Base-by-base conservation (phyloP, 2,797 vertebrate species). In the Muscicapa striata region DNA sequence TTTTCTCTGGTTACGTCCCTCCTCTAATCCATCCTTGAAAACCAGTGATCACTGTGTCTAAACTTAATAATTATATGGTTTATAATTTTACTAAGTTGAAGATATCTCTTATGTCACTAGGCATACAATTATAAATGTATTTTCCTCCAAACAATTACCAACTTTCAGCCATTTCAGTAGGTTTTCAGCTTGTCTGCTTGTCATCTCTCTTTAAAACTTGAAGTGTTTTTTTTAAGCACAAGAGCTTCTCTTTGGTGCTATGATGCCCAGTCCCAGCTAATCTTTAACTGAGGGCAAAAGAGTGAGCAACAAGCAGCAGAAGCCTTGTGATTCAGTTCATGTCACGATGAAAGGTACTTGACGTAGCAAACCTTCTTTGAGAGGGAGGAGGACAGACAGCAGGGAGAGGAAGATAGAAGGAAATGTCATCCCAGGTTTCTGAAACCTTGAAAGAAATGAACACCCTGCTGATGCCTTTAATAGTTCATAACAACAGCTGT, bases 401-500 rank as follows among this genome's bases (percentile, higher is more conserved):
- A 66, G 62, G 78, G 57, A 48, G 40, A 78, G 66, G 30, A 63
- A 66, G 66, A 51, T 23, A 30, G 73, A 86, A 87, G 34, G 22
- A 94, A 89, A 93, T 85, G 75, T 61, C 51, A 64, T 61, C 63
- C 29, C 16, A 0, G 38, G 41, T 62, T 92, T 83, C 84, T 87
- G 57, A 87, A 91, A 49, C 21, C 68, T 70, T 89, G 82, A 94
- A 92, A 90, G 72, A 64, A 76, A 90, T 73, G 63, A 90, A 91
- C 34, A 80, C 62, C 75, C 86, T 85, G 57, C 86, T 89, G 84
- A 57, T 87, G 72, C 51, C 68, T 96, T 94, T 89, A 94, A 89
- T 87, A 83, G 89, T 87, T 93, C 89, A 78, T 90, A 93, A 93
- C n/a, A 93, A 91, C 89, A 94, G 68, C 90, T 84, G 95, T 84